Conservation (phyloP, 2,797 vertebrate genomes). For the Australoheros facetus region DNA sequence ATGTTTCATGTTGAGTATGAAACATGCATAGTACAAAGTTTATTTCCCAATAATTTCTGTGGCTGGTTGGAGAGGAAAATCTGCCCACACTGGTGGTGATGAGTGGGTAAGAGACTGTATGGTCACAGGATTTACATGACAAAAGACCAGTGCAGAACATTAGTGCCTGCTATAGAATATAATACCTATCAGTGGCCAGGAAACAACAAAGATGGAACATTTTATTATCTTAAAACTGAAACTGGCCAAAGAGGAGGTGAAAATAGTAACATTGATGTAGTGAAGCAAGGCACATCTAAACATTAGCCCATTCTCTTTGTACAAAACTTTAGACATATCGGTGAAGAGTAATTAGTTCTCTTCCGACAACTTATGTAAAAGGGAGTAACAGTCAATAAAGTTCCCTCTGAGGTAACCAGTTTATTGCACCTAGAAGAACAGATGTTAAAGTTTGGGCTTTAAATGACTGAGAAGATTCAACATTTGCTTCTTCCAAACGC, state of each 20-base stretch:
- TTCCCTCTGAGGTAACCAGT: no score
- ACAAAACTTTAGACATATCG: not conserved
- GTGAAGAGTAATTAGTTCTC: no score
- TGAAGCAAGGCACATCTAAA: not conserved
- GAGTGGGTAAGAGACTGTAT: constrained; percentile 45
- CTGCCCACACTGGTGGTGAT: constrained; percentile 33
- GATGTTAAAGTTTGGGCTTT: no score
- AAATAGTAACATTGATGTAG: not conserved
- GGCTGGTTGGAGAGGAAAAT: constrained; percentile 29
- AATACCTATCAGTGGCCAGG: not conserved
- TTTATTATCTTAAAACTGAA: not conserved
- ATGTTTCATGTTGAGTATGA: constrained; percentile 1
- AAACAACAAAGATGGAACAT: not conserved
- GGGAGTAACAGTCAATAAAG: no score
- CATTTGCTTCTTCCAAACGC: no score
- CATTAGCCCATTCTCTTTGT: not conserved
- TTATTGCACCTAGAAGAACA: no score
- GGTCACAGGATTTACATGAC: constrained; percentile 72
- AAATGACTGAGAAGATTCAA: no score
- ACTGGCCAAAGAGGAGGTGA: not conserved
- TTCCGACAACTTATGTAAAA: no score
- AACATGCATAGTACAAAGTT: constrained; percentile 3
- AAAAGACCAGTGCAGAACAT: constrained; percentile 63
- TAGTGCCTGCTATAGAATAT: constrained; percentile 1
- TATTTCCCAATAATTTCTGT: constrained; percentile 30